Conservation (phyloP, 2,797 vertebrate genomes). For the Darevskia mixta region DNA sequence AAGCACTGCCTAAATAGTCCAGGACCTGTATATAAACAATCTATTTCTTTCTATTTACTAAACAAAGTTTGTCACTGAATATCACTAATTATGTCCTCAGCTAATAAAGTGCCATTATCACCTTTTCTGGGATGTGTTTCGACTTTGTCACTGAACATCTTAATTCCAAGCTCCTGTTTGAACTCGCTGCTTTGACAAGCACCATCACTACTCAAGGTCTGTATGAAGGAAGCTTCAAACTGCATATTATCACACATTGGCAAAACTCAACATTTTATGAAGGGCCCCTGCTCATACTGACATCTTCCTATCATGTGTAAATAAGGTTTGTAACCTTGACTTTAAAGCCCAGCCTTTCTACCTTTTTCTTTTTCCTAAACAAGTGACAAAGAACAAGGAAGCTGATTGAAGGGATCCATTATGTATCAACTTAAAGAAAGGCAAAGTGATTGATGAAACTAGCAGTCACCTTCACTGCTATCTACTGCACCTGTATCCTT, state of each 20-base stretch:
- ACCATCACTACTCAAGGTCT: conserved; percentile 84
- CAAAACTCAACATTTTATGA: conserved; percentile 82
- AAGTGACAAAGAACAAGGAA: conserved; percentile 93
- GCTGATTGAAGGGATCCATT: conserved; percentile 99
- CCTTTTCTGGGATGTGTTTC: conserved; percentile 78
- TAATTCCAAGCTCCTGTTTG: conserved; percentile 85
- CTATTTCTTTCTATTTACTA: conserved; percentile 66
- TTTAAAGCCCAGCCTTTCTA: conserved; percentile 78
- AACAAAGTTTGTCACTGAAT: conserved; percentile 79
- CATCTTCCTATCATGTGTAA: conserved; percentile 87
- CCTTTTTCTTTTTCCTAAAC: conserved; percentile 80
- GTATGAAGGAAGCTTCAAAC: conserved; percentile 78
- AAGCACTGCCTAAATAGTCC: background rate
- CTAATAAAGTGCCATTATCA: conserved; percentile 76
- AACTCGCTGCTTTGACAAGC: conserved; percentile 83
- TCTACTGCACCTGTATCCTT: conserved; percentile 95
- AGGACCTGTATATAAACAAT: conserved; percentile 38
- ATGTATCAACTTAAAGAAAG: conserved; percentile 99
- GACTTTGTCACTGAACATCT: conserved; percentile 85
- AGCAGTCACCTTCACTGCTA: conserved; percentile 97
- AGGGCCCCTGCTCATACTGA: conserved; percentile 76
- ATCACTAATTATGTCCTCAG: conserved; percentile 66
- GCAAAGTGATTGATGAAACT: conserved; percentile 96
- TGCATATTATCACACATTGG: conserved; percentile 88
- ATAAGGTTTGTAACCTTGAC: conserved; percentile 97